Conservation (phyloP, 2,888 invertebrate species). For the Subacronicta megacephala region DNA sequence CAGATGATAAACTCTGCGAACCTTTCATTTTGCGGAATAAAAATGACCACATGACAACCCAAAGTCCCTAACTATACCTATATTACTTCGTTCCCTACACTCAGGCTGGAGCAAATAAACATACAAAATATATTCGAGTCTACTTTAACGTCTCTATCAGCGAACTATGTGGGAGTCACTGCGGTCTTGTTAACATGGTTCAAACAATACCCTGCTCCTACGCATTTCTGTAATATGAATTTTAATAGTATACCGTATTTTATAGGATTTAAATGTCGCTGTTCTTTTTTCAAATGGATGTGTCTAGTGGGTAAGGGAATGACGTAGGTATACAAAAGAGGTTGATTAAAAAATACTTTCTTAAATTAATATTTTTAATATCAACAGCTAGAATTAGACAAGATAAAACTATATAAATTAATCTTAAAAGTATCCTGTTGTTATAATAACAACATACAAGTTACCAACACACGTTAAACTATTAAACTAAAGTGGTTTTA, state of each 20-base stretch:
- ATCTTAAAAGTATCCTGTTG: constrained; percentile 7
- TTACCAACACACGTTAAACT: constrained; percentile 19
- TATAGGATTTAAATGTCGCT: constrained; percentile 19
- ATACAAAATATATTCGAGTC: constrained; percentile 34
- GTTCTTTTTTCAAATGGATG: not conserved
- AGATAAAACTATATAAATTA: constrained; percentile 9
- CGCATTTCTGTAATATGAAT: constrained; percentile 51
- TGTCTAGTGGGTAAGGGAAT: no score
- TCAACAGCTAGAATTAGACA: not conserved
- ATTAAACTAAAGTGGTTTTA: constrained; percentile 34
- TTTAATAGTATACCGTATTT: constrained; percentile 44
- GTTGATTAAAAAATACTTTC: not conserved
- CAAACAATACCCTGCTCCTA: constrained; percentile 54
- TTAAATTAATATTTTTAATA: not conserved
- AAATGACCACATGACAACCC: constrained; percentile 7
- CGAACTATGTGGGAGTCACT: constrained; percentile 49
- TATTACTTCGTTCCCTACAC: constrained; percentile 7
- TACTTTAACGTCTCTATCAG: constrained; percentile 55
- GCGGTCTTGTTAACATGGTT: constrained; percentile 50
- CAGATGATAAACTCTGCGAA: constrained; percentile 14
- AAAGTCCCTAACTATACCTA: not conserved
- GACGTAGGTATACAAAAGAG: no score
- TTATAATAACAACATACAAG: constrained; percentile 26
- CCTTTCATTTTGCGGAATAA: constrained; percentile 6
- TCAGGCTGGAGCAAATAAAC: constrained; percentile 2